These are phyloP conservation scores for Phlogophora meticulosa DNA, from an alignment of 2,888 invertebrate species.

Conservation along the genomic window DNA sequence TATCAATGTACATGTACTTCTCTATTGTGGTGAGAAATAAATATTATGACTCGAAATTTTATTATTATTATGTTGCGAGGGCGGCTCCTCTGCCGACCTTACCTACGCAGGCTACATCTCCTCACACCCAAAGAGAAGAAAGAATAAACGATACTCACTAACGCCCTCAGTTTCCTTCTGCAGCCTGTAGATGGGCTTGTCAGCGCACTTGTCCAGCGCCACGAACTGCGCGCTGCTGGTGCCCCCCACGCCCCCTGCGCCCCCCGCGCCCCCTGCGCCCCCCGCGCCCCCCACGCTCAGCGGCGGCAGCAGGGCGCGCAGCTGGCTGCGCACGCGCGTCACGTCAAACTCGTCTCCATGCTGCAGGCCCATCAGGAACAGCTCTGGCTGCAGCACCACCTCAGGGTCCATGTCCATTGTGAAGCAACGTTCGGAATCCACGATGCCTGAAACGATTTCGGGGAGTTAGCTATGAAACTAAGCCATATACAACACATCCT, in stretches of 20 bases:
- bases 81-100: too few species aligned
- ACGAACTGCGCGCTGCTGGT: constrained; percentile 18
- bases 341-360: constrained; percentile 96
- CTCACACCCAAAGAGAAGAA: constrained; percentile 1
- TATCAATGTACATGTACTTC: too few species aligned
- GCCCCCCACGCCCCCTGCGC: background rate
- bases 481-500: background rate
- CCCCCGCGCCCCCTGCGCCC: constrained; percentile 15
- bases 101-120: too few species aligned
- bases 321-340: constrained; percentile 93
- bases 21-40: too few species aligned
- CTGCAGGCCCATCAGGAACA: constrained; percentile 91
- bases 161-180: constrained; percentile 91
- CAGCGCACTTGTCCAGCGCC: constrained; percentile 87
- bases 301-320: constrained; percentile 94
- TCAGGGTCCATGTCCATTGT: constrained; percentile 96
- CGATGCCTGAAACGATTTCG: constrained; percentile 91
- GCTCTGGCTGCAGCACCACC: constrained; percentile 93
- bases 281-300: constrained; percentile 63
- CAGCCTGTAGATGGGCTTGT: constrained; percentile 94
- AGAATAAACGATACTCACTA: constrained; percentile 87
- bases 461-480: background rate
- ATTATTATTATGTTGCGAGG: too few species aligned
- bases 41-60: too few species aligned
- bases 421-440: constrained; percentile 96